phyloP scores from a whole-genome alignment of 2,113 vertebrate genomes.

The Dipodomys stephensi region DNA sequence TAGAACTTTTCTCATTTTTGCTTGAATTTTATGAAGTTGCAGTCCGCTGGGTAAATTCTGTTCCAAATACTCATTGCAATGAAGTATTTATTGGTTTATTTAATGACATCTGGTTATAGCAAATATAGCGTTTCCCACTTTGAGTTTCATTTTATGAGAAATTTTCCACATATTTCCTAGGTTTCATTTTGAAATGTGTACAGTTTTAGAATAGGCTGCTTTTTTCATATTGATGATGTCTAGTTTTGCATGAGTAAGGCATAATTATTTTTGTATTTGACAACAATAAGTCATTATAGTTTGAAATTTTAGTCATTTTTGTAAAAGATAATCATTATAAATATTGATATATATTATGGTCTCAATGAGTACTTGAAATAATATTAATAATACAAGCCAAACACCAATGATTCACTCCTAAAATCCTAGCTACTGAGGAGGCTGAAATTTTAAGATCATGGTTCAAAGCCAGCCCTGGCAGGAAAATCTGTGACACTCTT shows the following conservation, averaged over 20 bases:
- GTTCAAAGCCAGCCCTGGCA: too few relatives aligned
- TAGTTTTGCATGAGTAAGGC: neutral
- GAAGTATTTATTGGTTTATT: neutral
- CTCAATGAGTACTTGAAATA: neutral
- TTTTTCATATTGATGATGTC: neutral
- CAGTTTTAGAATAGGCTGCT: neutral
- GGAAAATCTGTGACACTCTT: too few relatives aligned
- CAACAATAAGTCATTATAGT: neutral
- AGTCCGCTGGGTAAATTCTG: neutral
- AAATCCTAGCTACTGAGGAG: too few relatives aligned
- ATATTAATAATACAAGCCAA: too few relatives aligned
- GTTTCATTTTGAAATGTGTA: neutral
- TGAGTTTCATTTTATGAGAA: neutral
- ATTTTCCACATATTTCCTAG: neutral
- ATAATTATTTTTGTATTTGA: neutral
- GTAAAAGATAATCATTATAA: neutral
- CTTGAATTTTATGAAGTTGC: conserved; percentile 14
- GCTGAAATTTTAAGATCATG: too few relatives aligned
- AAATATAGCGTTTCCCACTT: neutral
- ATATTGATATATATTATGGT: neutral
- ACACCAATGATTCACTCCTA: too few relatives aligned
- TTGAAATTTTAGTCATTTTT: neutral
- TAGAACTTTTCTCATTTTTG: neutral
- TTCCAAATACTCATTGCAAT: neutral
- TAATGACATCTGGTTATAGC: neutral